A percentile compares a stretch with the other conserved stretches of the same genome.
Conservation (phyloP, 2,888 invertebrate species). For the Glomeris marginata region DNA sequence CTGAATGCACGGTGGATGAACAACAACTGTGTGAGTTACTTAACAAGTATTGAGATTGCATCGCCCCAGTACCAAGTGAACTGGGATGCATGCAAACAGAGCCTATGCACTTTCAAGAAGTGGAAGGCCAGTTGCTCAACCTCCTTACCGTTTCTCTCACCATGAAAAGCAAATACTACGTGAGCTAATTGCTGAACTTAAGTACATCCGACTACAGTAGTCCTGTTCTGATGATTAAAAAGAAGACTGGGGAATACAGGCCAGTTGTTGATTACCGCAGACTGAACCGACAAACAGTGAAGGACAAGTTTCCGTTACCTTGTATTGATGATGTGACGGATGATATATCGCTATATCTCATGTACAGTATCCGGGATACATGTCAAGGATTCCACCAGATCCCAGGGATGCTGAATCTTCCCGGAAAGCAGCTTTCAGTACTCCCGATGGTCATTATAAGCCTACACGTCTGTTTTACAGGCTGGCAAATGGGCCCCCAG, state of each 20-base stretch:
- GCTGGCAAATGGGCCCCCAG: constrained; percentile 6
- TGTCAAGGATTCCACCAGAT: constrained; percentile 9
- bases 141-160: too few relatives aligned
- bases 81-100: too few relatives aligned
- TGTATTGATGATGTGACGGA: constrained; percentile 3
- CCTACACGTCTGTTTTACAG: constrained; percentile 8
- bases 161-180: too few relatives aligned
- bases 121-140: too few relatives aligned
- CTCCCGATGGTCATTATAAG: constrained; percentile 8
- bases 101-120: too few relatives aligned
- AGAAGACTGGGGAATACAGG: background rate
- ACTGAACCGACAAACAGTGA: background rate
- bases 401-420: background rate
- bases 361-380: constrained; percentile 12
- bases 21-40: too few relatives aligned
- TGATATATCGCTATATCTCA: background rate
- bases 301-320: background rate
- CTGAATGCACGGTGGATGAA: too few relatives aligned
- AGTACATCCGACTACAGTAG: too few relatives aligned
- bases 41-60: too few relatives aligned
- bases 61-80: too few relatives aligned
- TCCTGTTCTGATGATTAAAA: background rate
- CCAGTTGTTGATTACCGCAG: background rate
- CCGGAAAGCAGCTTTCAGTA: constrained; percentile 9
- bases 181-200: too few relatives aligned